Percentiles rank a stretch among this genome's conserved stretches.
These are phyloP conservation scores for Acanthurus tractus DNA, from an alignment of 2,797 vertebrate species.

Conservation along the genomic window DNA sequence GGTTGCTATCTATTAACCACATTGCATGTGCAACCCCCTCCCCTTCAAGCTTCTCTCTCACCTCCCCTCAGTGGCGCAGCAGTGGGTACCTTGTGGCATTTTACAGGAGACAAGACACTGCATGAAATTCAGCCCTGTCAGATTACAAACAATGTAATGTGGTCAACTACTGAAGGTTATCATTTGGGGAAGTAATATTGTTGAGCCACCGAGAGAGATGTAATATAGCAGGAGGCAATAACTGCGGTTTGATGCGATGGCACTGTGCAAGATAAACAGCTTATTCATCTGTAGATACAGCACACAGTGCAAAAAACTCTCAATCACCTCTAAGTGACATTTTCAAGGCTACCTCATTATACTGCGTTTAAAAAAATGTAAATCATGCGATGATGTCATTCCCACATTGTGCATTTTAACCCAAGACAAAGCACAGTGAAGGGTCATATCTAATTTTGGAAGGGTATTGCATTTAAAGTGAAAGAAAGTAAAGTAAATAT, in stretches of 20 bases:
- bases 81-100: constrained; percentile 71
- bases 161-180: constrained; percentile 38
- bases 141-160: constrained; percentile 27
- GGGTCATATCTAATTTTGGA: not conserved
- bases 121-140: constrained; percentile 45
- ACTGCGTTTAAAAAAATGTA: constrained; percentile 21
- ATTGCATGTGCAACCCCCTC: constrained; percentile 16
- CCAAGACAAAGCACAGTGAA: constrained; percentile 12
- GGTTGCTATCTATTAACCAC: constrained; percentile 34
- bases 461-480: constrained; percentile 1
- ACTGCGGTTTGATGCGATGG: not conserved
- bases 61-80: constrained; percentile 55
- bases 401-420: constrained; percentile 1
- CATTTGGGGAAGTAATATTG: constrained; percentile 8
- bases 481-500: constrained; percentile 12
- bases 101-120: constrained; percentile 46
- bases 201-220: not conserved
- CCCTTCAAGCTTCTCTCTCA: constrained; percentile 24
- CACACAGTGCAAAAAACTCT: not conserved
- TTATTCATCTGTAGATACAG: constrained; percentile 31
- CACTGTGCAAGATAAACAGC: constrained; percentile 8
- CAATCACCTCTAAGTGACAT: constrained; percentile 9
- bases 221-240: constrained; percentile 15
- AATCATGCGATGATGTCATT: constrained; percentile 23
- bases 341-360: constrained; percentile 14